These are phyloP conservation scores for Psylliodes chrysocephalus DNA, from an alignment of 2,888 invertebrate species.

Conservation along the genomic window DNA sequence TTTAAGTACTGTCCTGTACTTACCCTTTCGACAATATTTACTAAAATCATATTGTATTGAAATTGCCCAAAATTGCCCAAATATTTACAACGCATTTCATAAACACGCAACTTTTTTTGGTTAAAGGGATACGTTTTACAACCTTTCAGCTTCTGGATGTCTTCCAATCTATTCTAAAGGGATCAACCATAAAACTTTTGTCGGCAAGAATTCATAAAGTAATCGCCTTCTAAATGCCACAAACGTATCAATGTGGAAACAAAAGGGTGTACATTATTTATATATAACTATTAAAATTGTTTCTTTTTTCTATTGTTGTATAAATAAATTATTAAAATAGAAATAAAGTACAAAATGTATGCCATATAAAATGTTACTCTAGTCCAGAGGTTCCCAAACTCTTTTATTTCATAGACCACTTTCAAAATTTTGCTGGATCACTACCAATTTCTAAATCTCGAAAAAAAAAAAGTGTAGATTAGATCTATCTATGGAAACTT, in stretches of 20 bases:
- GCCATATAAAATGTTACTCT: no score
- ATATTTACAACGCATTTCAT: conserved; percentile 43
- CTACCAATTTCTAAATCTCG: no score
- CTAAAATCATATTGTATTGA: conserved; percentile 30
- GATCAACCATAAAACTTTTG: conserved; percentile 38
- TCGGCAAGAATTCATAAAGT: conserved; percentile 37
- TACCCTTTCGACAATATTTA: conserved; percentile 28
- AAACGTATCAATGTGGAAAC: conserved; percentile 3
- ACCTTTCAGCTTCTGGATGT: conserved; percentile 39
- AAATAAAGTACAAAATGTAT: no score
- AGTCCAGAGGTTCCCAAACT: no score
- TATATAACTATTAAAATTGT: no score
- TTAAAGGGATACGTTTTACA: conserved; percentile 42
- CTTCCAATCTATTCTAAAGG: conserved; percentile 28
- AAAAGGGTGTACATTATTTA: conserved; percentile 2
- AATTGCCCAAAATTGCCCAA: conserved; percentile 45
- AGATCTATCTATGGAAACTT: no score
- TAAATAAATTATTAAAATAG: no score
- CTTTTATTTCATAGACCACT: no score
- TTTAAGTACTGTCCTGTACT: conserved; percentile 12
- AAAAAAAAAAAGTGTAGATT: no score
- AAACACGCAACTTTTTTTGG: conserved; percentile 49
- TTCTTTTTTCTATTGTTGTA: no score
- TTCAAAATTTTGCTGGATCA: no score
- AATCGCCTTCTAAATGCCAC: conserved; percentile 33